Base-by-base conservation (phyloP, 2,888 invertebrate genomes). In the Epirrhoe alternata region DNA sequence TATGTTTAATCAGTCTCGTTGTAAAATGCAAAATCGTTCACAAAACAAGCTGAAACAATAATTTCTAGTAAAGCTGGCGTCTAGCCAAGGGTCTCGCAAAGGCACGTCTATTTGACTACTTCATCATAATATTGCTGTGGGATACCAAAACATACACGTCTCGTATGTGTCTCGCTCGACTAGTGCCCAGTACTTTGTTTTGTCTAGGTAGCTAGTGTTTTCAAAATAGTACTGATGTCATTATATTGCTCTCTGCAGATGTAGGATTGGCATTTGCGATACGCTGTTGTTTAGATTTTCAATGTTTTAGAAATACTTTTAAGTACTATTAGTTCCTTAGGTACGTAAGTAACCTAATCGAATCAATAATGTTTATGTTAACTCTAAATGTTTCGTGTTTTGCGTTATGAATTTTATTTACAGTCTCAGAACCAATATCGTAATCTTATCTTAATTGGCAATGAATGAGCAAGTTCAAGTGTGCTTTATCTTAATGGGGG, bases 81-180 rank as follows among this genome's bases (percentile, higher is more conserved):
- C 17, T 58, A 59, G 80, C 87, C 86, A 74, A 84, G 77, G 72
- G 74, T 73, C 72, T 71, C 73, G 74, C 74, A 74, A 76, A 77
- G 74, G 65, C 69, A 68, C 63, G 70, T 72, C 71, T 74, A 59
- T 72, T 72, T 71, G 72, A 71, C 73, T 65, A 70, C 76, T 71
- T 77, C 76, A 77, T 78, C 71, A 79, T 77, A 75, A 82, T 79
- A 76, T 78, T 78, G 75, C 76, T 76, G 77, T 77, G 64, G 61
- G 67, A 73, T 75, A 77, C 74, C 75, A 80, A 81, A 77, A 80
- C 76, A 78, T 73, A 62, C 71, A 70, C 75, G 81, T 84, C 82
- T 84, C 77, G 78, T 75, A 74, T 70, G 69, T 77, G 82, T 82
- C 84, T 85, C 80, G 78, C 84, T 85, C 80, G 78, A 55, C 63